Evolutionary conservation across 1,140 invertebrate genomes (phyloP), one percentile per base, ranked within the genome.

Genomic region (Megalonaias nervosa): DNA sequence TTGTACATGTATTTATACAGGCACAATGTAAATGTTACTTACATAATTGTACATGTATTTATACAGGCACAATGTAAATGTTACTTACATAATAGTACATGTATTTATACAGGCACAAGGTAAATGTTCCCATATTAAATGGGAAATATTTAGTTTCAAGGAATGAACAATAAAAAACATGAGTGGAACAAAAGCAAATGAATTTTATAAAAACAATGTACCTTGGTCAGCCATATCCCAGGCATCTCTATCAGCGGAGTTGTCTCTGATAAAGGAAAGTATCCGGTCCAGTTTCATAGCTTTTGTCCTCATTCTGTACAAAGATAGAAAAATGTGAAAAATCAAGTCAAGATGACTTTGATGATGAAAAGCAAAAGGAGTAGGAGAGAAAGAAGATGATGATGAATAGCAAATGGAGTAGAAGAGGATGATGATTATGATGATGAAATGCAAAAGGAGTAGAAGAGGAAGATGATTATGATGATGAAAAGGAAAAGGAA

Each of bases 201-300:
- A 12, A 62, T 23, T 62, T 62, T n/a, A 23, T 14, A 62, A 23
- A 62, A 62, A 48, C 38, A 61, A 67, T 80, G 59, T 83, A 89
- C 88, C 85, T 75, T 87, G 86, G 65, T 89, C 88, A 65, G 88
- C 88, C 86, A 88, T 88, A 64, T 87, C 87, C 87, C 88, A 89
- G 12, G 83, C 80, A 62, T 88, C 84, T 26, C 82, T 79, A 79
- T 89, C 88, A 31, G 82, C 82, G 69, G 86, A 80, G 71, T 87
- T 82, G n/a, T 88, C 86, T 55, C 82, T 58, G 66, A 88, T 84
- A 65, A 84, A 83, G 2, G 73, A 66, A 65, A 89, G 72, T 1
- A 89, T 82, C 48, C 79, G 72, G 48, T 86, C 84, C 59, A 89
- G 74, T 61, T 83, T 81, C 62, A 76, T 14, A 16, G 81, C 77